Conservation (phyloP, 2,113 vertebrate species). For the Nycticryphes semicollaris region DNA sequence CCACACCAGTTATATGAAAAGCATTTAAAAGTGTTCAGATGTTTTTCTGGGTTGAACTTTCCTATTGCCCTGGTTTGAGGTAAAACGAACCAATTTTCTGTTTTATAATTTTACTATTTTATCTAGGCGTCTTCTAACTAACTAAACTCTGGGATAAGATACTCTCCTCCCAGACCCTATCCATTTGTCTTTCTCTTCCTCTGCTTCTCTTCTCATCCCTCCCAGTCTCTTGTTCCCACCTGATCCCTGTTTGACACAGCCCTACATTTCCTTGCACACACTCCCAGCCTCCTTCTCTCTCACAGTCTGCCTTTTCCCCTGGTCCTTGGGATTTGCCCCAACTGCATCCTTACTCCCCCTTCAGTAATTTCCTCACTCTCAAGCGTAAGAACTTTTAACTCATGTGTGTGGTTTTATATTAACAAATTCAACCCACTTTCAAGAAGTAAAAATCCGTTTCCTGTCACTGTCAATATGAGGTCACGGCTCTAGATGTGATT, state of each 20-base stretch:
- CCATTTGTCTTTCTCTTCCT: neutral
- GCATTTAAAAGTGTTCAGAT: neutral
- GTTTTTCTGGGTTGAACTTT: neutral
- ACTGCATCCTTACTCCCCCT: neutral
- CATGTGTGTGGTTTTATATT: neutral
- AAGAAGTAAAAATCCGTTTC: neutral
- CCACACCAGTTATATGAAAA: neutral
- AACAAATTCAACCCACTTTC: neutral
- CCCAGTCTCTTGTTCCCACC: neutral
- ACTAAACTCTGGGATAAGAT: neutral
- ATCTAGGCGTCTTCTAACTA: too few species aligned
- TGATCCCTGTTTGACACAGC: neutral
- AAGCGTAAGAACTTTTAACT: neutral
- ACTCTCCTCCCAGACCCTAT: neutral
- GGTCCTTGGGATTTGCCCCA: neutral
- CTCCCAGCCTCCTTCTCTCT: neutral
- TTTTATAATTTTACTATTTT: too few species aligned
- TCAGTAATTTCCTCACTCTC: neutral
- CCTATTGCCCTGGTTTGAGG: neutral
- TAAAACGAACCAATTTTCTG: too few species aligned
- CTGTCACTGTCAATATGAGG: neutral
- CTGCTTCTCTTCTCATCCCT: neutral
- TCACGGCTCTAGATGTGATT: neutral
- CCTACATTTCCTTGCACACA: neutral
- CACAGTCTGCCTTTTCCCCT: neutral